Evolutionary conservation across 2,888 invertebrate genomes (phyloP).

Genomic region (Uropetala carovei): DNA sequence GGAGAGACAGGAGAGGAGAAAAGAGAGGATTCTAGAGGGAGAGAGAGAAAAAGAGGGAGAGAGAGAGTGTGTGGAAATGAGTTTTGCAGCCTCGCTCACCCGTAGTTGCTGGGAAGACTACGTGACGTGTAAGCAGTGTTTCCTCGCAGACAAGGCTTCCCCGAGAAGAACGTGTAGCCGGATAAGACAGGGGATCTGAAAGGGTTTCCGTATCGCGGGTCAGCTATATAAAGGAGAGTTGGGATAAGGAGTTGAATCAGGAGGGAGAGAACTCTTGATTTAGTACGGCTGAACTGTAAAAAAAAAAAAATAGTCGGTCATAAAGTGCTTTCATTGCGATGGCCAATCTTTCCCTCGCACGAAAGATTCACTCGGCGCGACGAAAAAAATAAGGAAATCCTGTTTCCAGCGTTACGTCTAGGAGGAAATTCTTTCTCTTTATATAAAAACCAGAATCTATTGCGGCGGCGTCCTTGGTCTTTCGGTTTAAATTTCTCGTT

Average conservation of each 20-base stretch:
- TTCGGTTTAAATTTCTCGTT: too few species aligned
- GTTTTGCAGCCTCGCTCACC: not conserved
- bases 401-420: too few species aligned
- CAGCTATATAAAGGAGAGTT: not conserved
- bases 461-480: too few species aligned
- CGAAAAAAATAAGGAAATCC: too few species aligned
- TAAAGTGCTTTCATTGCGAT: not conserved
- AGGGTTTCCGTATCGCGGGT: not conserved
- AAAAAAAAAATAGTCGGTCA: constrained; percentile 38
- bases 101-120: constrained; percentile 4
- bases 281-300: constrained; percentile 26
- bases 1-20: too few species aligned
- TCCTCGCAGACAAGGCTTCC: not conserved
- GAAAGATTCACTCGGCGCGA: not conserved
- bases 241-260: not conserved
- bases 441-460: too few species aligned
- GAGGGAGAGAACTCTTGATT: constrained; percentile 27
- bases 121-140: constrained; percentile 28
- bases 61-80: too few species aligned
- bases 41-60: too few species aligned
- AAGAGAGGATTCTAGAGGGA: too few species aligned
- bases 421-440: too few species aligned
- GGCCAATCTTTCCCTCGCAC: not conserved
- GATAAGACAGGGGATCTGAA: not conserved
- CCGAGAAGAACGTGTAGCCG: not conserved